Percentiles rank a stretch among this genome's conserved stretches.
phyloP scores from a whole-genome alignment of 2,113 vertebrate genomes.

The Xenotilapia leptura region DNA sequence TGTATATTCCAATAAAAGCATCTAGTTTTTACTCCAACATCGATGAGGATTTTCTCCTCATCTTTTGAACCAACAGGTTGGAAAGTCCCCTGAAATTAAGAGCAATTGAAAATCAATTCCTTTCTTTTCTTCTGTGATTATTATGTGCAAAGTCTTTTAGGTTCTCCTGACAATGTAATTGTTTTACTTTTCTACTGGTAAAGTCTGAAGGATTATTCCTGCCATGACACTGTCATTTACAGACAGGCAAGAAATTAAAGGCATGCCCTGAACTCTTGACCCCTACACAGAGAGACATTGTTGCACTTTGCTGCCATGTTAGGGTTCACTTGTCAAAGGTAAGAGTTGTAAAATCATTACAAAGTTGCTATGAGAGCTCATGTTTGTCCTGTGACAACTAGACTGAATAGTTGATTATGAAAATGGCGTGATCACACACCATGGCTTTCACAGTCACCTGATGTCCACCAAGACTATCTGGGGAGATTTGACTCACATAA shows the following conservation, averaged over 20 bases:
- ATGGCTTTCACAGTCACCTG: accelerated
- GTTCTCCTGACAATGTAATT: accelerated
- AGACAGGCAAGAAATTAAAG: neutral
- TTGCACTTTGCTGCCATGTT: neutral
- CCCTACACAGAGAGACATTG: neutral
- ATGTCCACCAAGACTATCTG: accelerated
- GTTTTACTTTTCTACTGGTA: neutral
- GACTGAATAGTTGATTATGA: accelerated
- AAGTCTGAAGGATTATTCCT: neutral
- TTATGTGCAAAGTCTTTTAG: neutral
- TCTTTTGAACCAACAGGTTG: neutral
- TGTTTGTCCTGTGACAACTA: neutral
- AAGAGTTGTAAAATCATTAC: accelerated
- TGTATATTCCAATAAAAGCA: neutral
- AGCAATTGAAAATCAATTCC: accelerated
- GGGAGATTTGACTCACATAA: accelerated
- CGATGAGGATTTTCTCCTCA: neutral
- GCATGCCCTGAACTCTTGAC: accelerated
- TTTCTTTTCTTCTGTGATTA: neutral
- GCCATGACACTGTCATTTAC: neutral
- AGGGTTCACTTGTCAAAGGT: neutral
- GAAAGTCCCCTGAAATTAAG: accelerated
- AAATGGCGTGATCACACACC: neutral
- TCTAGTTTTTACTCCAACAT: neutral
- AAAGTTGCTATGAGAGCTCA: accelerated